Percentiles rank a stretch among this genome's conserved stretches.
phyloP scores from a whole-genome alignment of 2,113 vertebrate species.

The Sebastes fasciatus region DNA sequence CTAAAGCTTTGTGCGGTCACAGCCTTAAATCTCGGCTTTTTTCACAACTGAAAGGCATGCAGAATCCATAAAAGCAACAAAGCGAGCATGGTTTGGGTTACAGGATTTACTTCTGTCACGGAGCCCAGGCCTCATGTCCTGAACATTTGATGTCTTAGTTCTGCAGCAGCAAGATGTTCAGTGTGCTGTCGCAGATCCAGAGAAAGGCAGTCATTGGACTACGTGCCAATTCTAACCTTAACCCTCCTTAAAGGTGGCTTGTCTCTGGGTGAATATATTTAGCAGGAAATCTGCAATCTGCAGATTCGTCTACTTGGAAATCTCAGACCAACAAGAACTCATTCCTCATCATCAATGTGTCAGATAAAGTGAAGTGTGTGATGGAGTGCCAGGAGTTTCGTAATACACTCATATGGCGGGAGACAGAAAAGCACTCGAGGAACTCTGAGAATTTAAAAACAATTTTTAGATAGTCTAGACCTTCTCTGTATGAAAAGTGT shows the following conservation, averaged over 20 bases:
- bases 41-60: neutral
- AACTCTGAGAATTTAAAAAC: neutral
- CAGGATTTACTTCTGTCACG: slow-evolving; percentile 12
- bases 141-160: slow-evolving; percentile 25
- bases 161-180: neutral
- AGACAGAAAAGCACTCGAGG: neutral
- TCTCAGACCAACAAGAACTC: neutral
- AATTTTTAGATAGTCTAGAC: no score
- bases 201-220: neutral
- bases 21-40: neutral
- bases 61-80: slow-evolving; percentile 9
- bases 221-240: neutral
- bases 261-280: neutral
- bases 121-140: neutral
- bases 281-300: neutral
- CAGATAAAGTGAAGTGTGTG: neutral
- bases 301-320: neutral
- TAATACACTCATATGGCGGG: neutral
- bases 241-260: neutral
- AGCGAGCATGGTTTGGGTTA: slow-evolving; percentile 15
- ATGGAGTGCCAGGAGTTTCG: neutral
- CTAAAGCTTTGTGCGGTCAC: neutral
- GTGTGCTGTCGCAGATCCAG: neutral
- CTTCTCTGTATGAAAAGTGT: no score
- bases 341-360: slow-evolving; percentile 1